These are phyloP conservation scores for Phrynocephalus guinanensis DNA, from an alignment of 2,797 vertebrate species.

Conservation along the genomic window DNA sequence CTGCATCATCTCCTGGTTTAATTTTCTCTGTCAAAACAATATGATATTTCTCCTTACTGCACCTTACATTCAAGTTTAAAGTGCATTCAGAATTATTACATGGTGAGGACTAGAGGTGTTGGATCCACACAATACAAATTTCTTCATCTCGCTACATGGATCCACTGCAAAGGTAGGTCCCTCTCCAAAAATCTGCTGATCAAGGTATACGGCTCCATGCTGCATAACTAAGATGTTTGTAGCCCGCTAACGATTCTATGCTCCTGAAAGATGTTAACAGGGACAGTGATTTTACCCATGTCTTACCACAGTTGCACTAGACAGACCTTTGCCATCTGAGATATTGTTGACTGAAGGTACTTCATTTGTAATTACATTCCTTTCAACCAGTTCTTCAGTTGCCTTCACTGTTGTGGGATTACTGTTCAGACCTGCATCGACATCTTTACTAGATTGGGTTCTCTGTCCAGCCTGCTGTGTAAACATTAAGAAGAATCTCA, in stretches of 20 bases:
- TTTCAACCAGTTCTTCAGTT: constrained; percentile 58
- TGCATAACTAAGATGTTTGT: background rate
- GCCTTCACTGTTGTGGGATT: constrained; percentile 58
- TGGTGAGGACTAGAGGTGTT: background rate
- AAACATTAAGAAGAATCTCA: constrained; percentile 51
- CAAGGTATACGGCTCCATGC: background rate
- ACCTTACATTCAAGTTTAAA: background rate
- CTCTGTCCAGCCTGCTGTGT: constrained; percentile 66
- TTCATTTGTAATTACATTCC: constrained; percentile 65
- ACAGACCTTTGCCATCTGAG: constrained; percentile 77
- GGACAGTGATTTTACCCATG: background rate
- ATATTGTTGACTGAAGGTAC: constrained; percentile 74
- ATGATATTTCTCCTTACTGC: constrained; percentile 49
- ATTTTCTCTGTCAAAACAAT: constrained; percentile 82
- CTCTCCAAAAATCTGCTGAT: background rate
- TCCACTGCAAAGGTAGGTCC: background rate
- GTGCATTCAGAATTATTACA: constrained; percentile 31
- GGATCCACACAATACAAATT: background rate
- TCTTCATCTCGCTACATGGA: rapidly evolving
- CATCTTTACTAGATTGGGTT: constrained; percentile 65
- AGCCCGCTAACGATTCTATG: background rate
- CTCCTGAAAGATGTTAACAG: background rate
- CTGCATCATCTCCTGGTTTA: constrained; percentile 92
- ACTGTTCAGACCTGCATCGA: constrained; percentile 50
- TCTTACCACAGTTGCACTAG: constrained; percentile 1